Percentiles rank a stretch among this genome's conserved stretches.
These are phyloP conservation scores for Drosophila pallidifrons DNA, from an alignment of 1,140 invertebrate species.

Conservation along the genomic window DNA sequence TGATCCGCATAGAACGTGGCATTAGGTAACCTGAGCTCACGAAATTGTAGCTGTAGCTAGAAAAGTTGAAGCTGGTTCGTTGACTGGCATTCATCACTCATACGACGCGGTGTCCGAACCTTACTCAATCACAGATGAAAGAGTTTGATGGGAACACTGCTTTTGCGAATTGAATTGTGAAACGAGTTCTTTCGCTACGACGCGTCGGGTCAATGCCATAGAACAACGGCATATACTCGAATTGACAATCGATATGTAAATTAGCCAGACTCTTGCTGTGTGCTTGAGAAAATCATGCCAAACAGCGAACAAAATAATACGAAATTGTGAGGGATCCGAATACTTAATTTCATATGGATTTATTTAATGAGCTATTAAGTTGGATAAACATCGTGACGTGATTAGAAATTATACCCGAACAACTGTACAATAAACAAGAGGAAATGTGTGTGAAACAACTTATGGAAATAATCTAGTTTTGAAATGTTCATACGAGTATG, in stretches of 20 bases:
- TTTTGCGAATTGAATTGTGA: constrained; percentile 29
- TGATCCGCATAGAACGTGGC: constrained; percentile 48
- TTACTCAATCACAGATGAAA: constrained; percentile 69
- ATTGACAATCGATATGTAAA: constrained; percentile 73
- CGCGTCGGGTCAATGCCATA: constrained; percentile 64
- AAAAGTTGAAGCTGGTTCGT: constrained; percentile 43
- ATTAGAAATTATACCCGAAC: constrained; percentile 33
- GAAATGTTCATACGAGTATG: background rate
- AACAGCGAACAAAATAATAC: background rate
- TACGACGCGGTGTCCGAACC: constrained; percentile 53
- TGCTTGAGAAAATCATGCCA: constrained; percentile 31
- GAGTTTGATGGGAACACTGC: constrained; percentile 43
- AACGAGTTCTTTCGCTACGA: constrained; percentile 55
- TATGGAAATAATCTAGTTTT: constrained; percentile 10
- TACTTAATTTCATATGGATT: constrained; percentile 36
- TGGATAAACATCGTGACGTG: constrained; percentile 28
- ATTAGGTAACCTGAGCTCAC: constrained; percentile 65
- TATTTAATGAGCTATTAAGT: constrained; percentile 53
- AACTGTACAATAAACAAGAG: constrained; percentile 27
- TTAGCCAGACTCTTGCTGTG: constrained; percentile 39
- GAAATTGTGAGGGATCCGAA: constrained; percentile 18
- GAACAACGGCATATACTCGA: constrained; percentile 59
- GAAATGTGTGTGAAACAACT: constrained; percentile 15
- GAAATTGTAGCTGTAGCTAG: constrained; percentile 14
- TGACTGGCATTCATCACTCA: constrained; percentile 74